Percentiles rank a stretch among this genome's conserved stretches.
These are phyloP conservation scores for Oriolus oriolus DNA, from an alignment of 2,113 vertebrate genomes.

Conservation along the genomic window DNA sequence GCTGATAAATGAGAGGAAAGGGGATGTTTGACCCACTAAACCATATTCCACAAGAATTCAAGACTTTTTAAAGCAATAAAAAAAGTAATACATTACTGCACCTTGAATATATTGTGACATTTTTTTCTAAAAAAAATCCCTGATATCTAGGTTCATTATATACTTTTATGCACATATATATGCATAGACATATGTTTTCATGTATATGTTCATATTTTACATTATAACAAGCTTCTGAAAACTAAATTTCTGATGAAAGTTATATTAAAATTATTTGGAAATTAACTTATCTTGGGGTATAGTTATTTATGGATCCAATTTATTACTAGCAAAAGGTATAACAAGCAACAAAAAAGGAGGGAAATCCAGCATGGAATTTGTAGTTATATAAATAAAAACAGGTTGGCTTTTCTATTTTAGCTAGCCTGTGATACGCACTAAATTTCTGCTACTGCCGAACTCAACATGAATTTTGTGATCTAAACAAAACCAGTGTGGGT, in stretches of 20 bases:
- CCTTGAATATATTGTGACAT: slow-evolving; percentile 62
- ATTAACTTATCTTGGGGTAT: not conserved
- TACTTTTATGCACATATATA: not conserved
- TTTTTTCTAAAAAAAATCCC: slow-evolving; percentile 13
- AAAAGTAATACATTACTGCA: slow-evolving; percentile 72
- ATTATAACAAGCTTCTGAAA: not conserved
- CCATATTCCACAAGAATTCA: slow-evolving; percentile 82
- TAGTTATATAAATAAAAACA: not conserved
- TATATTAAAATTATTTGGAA: not conserved
- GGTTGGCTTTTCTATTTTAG: not conserved
- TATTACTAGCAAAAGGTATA: not conserved
- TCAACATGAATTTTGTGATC: not conserved
- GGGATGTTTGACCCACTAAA: slow-evolving; percentile 86
- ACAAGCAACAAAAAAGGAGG: not conserved
- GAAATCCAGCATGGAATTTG: not conserved
- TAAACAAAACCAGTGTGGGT: not conserved
- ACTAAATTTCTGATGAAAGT: not conserved
- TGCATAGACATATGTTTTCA: not conserved
- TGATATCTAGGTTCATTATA: not conserved
- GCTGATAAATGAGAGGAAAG: slow-evolving; percentile 90
- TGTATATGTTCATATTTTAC: no score
- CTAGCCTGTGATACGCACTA: not conserved
- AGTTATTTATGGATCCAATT: not conserved
- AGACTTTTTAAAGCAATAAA: slow-evolving; percentile 88
- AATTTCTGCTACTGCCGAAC: not conserved